Base-by-base conservation (phyloP, 2,797 vertebrate genomes). In the Gouania willdenowi region DNA sequence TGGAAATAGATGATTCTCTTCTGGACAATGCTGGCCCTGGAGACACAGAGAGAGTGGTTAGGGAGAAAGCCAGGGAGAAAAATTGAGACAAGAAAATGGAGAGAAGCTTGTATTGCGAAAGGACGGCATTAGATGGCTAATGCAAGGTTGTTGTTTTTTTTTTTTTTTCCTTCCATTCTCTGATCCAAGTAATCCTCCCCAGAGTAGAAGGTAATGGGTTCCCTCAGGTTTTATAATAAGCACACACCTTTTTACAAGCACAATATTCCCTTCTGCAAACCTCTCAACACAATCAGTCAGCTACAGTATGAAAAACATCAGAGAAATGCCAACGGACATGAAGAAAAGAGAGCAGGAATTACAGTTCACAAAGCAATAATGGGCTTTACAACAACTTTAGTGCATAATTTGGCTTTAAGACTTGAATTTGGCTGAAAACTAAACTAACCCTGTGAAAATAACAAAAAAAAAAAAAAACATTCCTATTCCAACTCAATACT, bases 1-100 rank as follows among this genome's bases (percentile, higher is more conserved):
- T 95, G 94, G 84, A 97, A 97, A 84, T 92, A 96, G 80, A 95
- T 95, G n/a, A 98, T 87, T 67, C 88, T 92, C 63, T 94, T 97
- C 88, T 98, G 95, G 54, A 97, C 92, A 22, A 98, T 94, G 43
- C 94, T 98, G 48, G 94, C 94, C 78, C 95, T 99, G 70, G n/a
- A 61, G 50, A 63, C 22, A 37, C 15, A 75, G 21, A 56, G 18
- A 27, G 3, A 43, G 17, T 3, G 10, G 29, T 15, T 27, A 45
- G 17, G 18, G 17, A n/a, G n/a, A n/a, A n/a, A 26, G 27, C 8
- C n/a, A 27, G 5, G 27, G 5, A 17, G 31, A 4, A 14, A 13
- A 17, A 34, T 25, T 4, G 3, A 16, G 31, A 33, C 9, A 15
- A 14, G 21, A 24, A 8, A 33, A 42, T 24, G 1, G 0, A n/a